Evolutionary conservation across 2,113 vertebrate species (phyloP).

Genomic region (Phrynosoma blainvillii): DNA sequence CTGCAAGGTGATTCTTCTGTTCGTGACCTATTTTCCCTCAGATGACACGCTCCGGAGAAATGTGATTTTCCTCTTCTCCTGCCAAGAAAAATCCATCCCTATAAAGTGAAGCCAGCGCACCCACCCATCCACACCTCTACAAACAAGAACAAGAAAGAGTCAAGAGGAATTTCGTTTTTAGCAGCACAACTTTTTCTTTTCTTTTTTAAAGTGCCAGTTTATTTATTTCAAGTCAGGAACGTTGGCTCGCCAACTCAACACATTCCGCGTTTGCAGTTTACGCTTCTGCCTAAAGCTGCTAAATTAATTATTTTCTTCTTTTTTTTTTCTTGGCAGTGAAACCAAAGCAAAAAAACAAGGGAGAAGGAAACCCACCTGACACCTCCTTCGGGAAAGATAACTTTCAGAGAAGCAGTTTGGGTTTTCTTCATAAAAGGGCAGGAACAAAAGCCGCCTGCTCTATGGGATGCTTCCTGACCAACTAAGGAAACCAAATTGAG

Average conservation of each 20-base stretch:
- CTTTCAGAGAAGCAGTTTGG: background rate
- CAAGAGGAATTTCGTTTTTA: background rate
- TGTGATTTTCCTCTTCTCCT: background rate
- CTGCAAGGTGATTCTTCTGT: background rate
- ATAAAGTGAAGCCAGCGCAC: too few relatives aligned
- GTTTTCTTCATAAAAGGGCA: background rate
- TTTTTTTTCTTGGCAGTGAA: background rate
- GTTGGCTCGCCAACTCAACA: background rate
- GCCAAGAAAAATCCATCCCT: background rate
- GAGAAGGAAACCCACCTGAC: background rate
- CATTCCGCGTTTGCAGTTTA: background rate
- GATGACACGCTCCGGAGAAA: background rate
- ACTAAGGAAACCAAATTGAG: background rate
- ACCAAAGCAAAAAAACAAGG: background rate
- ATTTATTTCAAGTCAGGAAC: constrained; percentile 18
- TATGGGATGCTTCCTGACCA: too few relatives aligned
- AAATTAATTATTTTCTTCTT: background rate
- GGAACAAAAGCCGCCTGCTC: too few relatives aligned
- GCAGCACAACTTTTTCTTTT: constrained; percentile 8
- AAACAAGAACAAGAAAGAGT: background rate
- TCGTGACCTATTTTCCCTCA: background rate
- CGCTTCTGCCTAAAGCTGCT: background rate
- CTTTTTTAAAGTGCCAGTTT: background rate
- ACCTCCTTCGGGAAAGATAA: too few relatives aligned
- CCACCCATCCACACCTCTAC: background rate